phyloP scores from a whole-genome alignment of 1,140 invertebrate genomes.

The Babylonia areolata region DNA sequence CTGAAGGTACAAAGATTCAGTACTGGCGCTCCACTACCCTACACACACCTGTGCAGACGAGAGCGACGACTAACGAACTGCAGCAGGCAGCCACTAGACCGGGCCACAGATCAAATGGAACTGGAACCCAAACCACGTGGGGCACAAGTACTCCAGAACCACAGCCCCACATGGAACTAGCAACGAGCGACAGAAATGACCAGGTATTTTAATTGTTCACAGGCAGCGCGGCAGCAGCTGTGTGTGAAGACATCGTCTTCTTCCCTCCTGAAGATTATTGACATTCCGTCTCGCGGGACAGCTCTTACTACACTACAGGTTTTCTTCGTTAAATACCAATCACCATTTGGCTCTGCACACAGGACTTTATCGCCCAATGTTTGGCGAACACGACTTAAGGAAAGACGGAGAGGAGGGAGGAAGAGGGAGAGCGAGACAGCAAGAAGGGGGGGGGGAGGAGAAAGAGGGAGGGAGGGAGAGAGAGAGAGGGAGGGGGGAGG shows the following conservation, averaged over 20 bases:
- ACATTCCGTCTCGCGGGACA: not conserved
- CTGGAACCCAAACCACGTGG: not conserved
- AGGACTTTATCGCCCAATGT: not conserved
- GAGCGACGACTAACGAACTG: not conserved
- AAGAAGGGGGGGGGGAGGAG: not conserved
- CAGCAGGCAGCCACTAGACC: not conserved
- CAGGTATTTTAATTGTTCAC: no score
- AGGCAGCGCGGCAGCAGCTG: no score
- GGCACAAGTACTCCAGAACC: not conserved
- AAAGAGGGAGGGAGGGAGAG: not conserved
- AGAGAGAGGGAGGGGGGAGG: not conserved
- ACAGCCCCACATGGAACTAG: not conserved
- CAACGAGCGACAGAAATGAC: no score
- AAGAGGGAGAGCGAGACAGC: not conserved
- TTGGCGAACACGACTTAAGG: no score
- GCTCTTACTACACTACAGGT: not conserved
- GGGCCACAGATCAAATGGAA: not conserved
- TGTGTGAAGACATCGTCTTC: no score
- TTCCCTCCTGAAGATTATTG: not conserved
- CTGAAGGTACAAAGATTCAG: no score
- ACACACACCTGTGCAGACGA: no score
- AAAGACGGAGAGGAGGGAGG: not conserved
- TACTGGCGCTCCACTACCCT: no score
- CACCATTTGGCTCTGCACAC: not conserved
- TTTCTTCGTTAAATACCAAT: not conserved